These are phyloP conservation scores for Drosophila mojavensis DNA, from an alignment of 1,140 invertebrate genomes.

Conservation along the genomic window DNA sequence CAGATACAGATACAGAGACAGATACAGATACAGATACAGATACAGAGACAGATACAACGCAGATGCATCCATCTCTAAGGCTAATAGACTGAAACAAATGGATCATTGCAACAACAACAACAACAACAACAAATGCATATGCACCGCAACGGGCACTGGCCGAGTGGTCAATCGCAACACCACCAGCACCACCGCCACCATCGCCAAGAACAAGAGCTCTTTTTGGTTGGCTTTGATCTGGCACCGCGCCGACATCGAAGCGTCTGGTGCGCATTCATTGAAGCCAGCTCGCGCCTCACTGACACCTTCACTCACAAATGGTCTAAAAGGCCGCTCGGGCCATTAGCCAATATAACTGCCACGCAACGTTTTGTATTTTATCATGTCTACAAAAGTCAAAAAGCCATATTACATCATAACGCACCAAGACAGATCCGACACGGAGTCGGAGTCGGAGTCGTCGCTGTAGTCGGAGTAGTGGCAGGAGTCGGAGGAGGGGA, in stretches of 20 bases:
- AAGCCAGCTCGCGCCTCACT: conserved; percentile 47
- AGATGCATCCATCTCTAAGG: not conserved
- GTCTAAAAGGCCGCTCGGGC: conserved; percentile 75
- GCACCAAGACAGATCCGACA: conserved; percentile 47
- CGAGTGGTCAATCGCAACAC: conserved; percentile 60
- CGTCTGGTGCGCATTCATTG: conserved; percentile 36
- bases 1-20: no score
- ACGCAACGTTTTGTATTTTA: conserved; percentile 82
- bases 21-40: no score
- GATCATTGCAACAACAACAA: conserved; percentile 45
- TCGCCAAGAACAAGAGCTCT: conserved; percentile 25
- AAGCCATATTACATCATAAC: conserved; percentile 82
- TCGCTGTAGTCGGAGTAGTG: conserved; percentile 6
- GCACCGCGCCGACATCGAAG: conserved; percentile 18
- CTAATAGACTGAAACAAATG: conserved; percentile 20
- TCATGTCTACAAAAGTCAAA: conserved; percentile 82
- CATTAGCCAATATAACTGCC: conserved; percentile 82
- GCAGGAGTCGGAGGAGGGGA: not conserved
- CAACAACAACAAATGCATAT: conserved; percentile 48
- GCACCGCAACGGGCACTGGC: conserved; percentile 40
- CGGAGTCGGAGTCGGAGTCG: conserved; percentile 25
- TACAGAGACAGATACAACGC: not conserved
- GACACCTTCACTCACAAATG: conserved; percentile 68
- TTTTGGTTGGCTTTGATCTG: conserved; percentile 31
- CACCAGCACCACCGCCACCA: conserved; percentile 30